Conservation (phyloP, 2,797 vertebrate genomes). For the Pristis pectinata region DNA sequence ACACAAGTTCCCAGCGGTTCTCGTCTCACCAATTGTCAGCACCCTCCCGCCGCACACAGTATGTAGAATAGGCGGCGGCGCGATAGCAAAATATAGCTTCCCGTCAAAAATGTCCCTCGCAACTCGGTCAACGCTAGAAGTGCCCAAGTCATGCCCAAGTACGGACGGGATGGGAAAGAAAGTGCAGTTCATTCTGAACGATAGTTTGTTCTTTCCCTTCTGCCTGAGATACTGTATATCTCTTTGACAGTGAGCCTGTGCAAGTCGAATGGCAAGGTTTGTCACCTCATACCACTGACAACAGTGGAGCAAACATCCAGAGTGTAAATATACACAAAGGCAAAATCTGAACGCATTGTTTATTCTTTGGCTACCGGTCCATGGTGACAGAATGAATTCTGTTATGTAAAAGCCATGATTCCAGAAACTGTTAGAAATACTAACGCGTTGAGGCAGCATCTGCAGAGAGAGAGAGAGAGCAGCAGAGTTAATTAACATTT, state of each 20-base stretch:
- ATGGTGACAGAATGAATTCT: not conserved
- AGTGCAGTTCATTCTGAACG: too few species aligned
- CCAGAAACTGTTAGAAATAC: too few species aligned
- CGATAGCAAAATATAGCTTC: not conserved
- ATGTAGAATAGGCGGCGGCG: not conserved
- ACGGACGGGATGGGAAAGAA: not conserved
- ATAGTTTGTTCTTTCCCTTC: not conserved
- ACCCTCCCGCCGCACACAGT: not conserved
- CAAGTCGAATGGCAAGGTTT: not conserved
- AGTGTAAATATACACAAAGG: not conserved
- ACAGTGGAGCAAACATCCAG: not conserved
- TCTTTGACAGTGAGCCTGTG: too few species aligned
- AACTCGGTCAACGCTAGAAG: not conserved
- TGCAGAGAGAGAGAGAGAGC: too few species aligned
- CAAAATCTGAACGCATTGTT: not conserved
- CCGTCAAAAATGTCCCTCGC: not conserved
- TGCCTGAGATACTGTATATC: not conserved
- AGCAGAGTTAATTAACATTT: too few species aligned
- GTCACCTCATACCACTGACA: not conserved
- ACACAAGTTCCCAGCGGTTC: conserved; percentile 11
- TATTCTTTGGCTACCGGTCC: not conserved
- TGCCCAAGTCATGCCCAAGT: not conserved
- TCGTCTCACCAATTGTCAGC: not conserved
- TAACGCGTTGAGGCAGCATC: too few species aligned
- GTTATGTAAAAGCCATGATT: not conserved